Percentiles rank a stretch among this genome's conserved stretches.
phyloP scores from a whole-genome alignment of 2,888 invertebrate species.

The Pharmacophagus antenor region DNA sequence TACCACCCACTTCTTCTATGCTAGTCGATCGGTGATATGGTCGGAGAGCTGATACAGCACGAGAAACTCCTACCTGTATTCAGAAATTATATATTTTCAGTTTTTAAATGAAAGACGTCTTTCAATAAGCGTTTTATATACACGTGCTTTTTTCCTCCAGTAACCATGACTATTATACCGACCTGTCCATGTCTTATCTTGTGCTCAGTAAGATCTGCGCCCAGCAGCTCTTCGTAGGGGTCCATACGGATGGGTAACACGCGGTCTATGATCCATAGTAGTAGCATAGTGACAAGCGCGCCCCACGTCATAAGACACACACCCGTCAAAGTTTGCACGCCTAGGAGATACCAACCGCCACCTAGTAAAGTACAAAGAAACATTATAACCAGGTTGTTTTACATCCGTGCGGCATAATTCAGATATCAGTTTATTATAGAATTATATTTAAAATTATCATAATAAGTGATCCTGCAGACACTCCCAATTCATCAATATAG shows the following conservation, averaged over 20 bases:
- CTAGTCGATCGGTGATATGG: constrained; percentile 79
- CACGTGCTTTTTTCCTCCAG: not conserved
- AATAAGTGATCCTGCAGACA: too few species aligned
- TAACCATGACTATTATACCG: too few species aligned
- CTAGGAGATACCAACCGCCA: constrained; percentile 93
- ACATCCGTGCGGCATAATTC: too few species aligned
- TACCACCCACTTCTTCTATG: constrained; percentile 65
- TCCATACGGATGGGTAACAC: constrained; percentile 92
- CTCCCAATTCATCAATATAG: not conserved
- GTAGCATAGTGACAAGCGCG: constrained; percentile 83
- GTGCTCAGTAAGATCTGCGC: constrained; percentile 95
- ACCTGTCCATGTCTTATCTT: constrained; percentile 87
- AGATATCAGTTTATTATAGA: too few species aligned
- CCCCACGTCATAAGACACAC: constrained; percentile 89
- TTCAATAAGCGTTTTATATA: not conserved
- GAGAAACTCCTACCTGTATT: constrained; percentile 83
- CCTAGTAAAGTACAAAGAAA: constrained; percentile 82
- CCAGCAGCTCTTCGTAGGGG: constrained; percentile 90
- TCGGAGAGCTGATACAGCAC: constrained; percentile 87
- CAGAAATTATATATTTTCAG: not conserved
- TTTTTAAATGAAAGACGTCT: too few species aligned
- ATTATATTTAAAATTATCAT: too few species aligned
- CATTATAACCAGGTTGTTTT: too few species aligned
- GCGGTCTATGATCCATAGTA: constrained; percentile 90
- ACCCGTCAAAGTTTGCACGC: constrained; percentile 88